A percentile compares a stretch with the other conserved stretches of the same genome.
Conservation (phyloP, 1,140 invertebrate species). For the fruit fly (Drosophila melanogaster) region Release_6_plus_ISO1_MT NT_033777.3:31551001-31551500, state of each 20-base stretch:
- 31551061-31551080: constrained; percentile 24
- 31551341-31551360: constrained; percentile 13
- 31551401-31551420: too few species aligned
- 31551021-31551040: constrained; percentile 70
- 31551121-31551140: constrained; percentile 48
- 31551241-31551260: constrained; percentile 50
- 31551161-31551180: constrained; percentile 52
- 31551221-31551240: constrained; percentile 50
- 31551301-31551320: constrained; percentile 25
- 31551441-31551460: too few species aligned
- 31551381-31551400: too few species aligned
- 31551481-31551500: not conserved
- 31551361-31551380: not conserved
- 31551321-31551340: constrained; percentile 1
- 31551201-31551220: constrained; percentile 51
- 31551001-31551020: constrained; percentile 74
- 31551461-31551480: too few species aligned
- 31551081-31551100: constrained; percentile 49
- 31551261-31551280: constrained; percentile 43
- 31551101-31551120: constrained; percentile 39
- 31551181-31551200: constrained; percentile 54
- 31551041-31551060: constrained; percentile 55
- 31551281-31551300: constrained; percentile 37
- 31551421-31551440: too few species aligned
- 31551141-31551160: constrained; percentile 37